These are phyloP conservation scores for Odocoileus hemionus DNA, from an alignment of 2,113 vertebrate genomes.

Conservation along the genomic window DNA sequence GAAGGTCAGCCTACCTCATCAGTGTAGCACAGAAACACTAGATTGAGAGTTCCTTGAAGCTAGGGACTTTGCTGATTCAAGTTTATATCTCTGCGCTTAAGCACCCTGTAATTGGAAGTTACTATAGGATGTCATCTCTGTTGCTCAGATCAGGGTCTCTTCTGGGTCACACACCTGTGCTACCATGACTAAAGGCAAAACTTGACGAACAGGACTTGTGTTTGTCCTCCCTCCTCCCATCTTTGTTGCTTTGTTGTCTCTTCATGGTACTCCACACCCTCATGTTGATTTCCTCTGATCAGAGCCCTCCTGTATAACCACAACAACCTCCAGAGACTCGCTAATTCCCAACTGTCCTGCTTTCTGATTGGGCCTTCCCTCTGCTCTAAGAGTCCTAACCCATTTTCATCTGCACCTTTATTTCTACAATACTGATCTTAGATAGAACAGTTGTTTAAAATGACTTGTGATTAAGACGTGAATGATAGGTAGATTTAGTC, in stretches of 20 bases:
- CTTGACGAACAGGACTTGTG: neutral
- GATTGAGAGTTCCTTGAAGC: neutral
- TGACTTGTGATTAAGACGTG: neutral
- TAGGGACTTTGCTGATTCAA: neutral
- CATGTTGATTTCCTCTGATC: neutral
- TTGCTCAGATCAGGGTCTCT: neutral
- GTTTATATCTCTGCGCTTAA: neutral
- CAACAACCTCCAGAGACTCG: neutral
- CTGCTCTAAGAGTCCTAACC: neutral
- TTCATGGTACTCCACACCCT: neutral
- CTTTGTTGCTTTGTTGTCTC: neutral
- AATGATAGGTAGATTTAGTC: neutral
- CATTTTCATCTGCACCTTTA: neutral
- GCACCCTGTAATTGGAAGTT: neutral
- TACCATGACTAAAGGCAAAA: neutral
- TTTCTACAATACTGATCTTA: neutral
- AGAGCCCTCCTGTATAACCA: neutral
- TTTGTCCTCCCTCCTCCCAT: neutral
- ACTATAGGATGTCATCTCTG: neutral
- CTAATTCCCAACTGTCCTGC: neutral
- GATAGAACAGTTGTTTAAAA: neutral
- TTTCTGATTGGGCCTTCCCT: neutral
- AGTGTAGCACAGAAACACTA: neutral
- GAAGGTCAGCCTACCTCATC: neutral
- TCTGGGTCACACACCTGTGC: neutral